Evolutionary conservation across 2,113 vertebrate genomes (phyloP).

Genomic region (Corvus cornix): DNA sequence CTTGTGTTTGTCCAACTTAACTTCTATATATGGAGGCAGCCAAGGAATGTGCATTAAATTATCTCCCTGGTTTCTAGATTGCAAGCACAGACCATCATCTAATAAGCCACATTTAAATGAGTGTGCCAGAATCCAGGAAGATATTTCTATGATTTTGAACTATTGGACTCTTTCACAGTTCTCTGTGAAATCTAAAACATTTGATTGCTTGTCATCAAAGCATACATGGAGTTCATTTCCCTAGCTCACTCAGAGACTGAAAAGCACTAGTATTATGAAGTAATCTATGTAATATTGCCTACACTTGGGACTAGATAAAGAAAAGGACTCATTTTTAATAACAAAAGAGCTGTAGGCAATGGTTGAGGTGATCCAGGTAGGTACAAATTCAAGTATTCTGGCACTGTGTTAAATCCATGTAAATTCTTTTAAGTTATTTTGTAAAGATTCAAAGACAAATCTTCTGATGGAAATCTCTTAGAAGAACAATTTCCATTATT

Average conservation of each 20-base stretch:
- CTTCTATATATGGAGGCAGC: not conserved
- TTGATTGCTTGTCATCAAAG: conserved; percentile 55
- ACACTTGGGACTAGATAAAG: conserved; percentile 1
- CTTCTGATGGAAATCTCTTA: not conserved
- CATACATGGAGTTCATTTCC: not conserved
- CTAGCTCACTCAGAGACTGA: not conserved
- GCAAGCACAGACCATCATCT: not conserved
- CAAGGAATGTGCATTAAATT: conserved; percentile 43
- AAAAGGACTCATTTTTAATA: conserved; percentile 48
- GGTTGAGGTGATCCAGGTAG: conserved; percentile 8
- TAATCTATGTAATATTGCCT: conserved; percentile 50
- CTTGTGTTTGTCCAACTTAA: conserved; percentile 13
- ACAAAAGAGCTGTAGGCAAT: conserved; percentile 37
- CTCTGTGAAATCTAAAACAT: conserved; percentile 48
- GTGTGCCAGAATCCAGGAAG: not conserved
- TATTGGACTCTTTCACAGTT: conserved; percentile 40
- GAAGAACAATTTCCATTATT: not conserved
- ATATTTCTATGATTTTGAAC: conserved; percentile 26
- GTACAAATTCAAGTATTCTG: conserved; percentile 33
- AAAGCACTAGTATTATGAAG: conserved; percentile 43
- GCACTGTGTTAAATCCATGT: conserved; percentile 4
- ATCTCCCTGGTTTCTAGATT: not conserved
- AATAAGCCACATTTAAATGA: conserved; percentile 38
- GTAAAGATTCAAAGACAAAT: not conserved
- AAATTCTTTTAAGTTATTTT: conserved; percentile 31